phyloP scores from a whole-genome alignment of 2,797 vertebrate genomes.

The Anabacerthia variegaticeps region DNA sequence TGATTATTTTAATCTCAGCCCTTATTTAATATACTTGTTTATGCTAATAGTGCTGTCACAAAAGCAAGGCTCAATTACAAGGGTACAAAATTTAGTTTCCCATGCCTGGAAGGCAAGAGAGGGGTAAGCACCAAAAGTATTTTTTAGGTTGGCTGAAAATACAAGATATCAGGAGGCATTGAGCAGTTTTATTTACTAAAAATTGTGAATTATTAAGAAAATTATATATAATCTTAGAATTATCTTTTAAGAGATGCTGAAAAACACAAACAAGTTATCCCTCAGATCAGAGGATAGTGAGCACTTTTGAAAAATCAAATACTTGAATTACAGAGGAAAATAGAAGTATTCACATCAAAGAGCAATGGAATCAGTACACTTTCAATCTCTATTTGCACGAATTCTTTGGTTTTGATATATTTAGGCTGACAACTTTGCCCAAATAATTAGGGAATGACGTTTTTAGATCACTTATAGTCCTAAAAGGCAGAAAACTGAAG shows the following conservation, averaged over 20 bases:
- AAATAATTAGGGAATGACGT: constrained; percentile 8
- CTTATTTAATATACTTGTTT: background rate
- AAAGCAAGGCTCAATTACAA: background rate
- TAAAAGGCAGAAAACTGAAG: background rate
- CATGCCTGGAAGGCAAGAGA: background rate
- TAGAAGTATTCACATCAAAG: background rate
- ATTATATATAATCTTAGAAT: background rate
- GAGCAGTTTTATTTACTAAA: background rate
- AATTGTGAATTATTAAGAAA: background rate
- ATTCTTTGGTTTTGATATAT: background rate
- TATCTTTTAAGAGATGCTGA: background rate
- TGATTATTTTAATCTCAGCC: background rate
- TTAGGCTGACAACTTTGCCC: constrained; percentile 4
- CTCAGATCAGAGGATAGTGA: background rate
- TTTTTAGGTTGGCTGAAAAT: background rate
- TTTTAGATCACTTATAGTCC: constrained; percentile 5
- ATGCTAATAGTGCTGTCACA: background rate
- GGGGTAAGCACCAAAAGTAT: background rate
- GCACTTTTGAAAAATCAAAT: background rate
- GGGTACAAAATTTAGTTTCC: background rate
- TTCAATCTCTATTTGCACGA: background rate
- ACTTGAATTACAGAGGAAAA: background rate
- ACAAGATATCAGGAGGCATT: background rate
- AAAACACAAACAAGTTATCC: background rate
- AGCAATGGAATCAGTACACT: background rate